Base-by-base conservation (phyloP, 2,888 invertebrate species). In the Acanthoscelides obtectus region DNA sequence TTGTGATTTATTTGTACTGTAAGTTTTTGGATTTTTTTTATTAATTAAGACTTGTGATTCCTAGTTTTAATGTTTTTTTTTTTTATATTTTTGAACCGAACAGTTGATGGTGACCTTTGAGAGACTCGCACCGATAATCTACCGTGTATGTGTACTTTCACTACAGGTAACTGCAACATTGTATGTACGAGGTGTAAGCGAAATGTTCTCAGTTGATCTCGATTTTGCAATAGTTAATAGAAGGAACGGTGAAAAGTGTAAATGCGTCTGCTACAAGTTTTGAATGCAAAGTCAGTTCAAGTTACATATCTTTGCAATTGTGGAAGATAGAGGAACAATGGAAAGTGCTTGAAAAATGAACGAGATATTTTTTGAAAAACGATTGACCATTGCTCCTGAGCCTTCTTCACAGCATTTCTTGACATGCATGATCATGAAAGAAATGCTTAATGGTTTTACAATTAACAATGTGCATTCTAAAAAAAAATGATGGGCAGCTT, bases 1-100 rank as follows among this genome's bases (percentile, higher is more conserved):
- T 80, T 81, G 81, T 81, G 81, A 81, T 81, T 79, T 72, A 77
- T 77, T 75, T 78, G 75, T 79, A 77, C 69, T 79, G 76, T 79
- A 77, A 77, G 74, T 75, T 74, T 73, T 72, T 71, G 69, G 70
- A 69, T 73, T 72, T 74, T 76, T 73, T 76, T 75, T 73, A 73
- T 27, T 74, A 66, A 71, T 75, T 72, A 75, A 76, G 73, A 72
- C 75, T 75, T 76, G 76, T 76, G 75, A 73, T 73, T 75, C 63
- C 68, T 75, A 75, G 72, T 64, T 69, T 73, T 70, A 73, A 73
- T 73, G 67, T 66, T 70, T 72, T 74, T 73, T 74, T 74, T 68
- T 70, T 74, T 25, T 25, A 25, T 66, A n/a, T 67, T 20, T 68
- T 68, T 27, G 45, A 68, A 21, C 1, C 73, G 70, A 72, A 76